Base-by-base conservation (phyloP, 2,797 vertebrate species). In the Rhinella marina region DNA sequence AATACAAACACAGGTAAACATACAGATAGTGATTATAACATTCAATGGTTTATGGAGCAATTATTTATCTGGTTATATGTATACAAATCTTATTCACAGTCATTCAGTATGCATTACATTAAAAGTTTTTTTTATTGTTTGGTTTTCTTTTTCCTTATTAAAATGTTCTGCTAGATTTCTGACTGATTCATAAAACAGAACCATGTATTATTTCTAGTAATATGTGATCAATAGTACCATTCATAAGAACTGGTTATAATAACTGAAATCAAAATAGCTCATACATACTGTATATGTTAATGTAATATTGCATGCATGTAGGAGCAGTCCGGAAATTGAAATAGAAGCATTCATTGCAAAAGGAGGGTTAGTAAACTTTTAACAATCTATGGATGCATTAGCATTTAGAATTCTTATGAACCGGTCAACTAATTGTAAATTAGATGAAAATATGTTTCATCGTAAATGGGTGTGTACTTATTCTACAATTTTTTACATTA, bases 101-200 rank as follows among this genome's bases (percentile, higher is more conserved):
- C 91, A 92, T 90, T 93, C 87, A 93, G 91, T 86, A 87, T 92
- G 90, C 91, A 93, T 90, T 91, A 92, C 80, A 94, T 54, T 93
- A 73, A 64, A 91, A 92, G 85, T 90, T 0, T 2, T 90, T 84
- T 90, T 70, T 16, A 16, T 7, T 16, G 14, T 32, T 70, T 29
- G 16, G 19, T 2, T 41, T 13, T 52, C 52, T 21, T 23, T 52
- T 75, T 50, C 52, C 0, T 87, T 88, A 86, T 90, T 86, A 89
- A 89, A 92, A 90, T 85, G 87, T 91, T 90, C 92, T 94, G 92
- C 11, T 86, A 77, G 86, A 92, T 87, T 92, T 86, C 84, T 85
- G 90, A 64, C 13, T 88, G 81, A 87, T 92, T 90, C 64, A 81
- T 83, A 90, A 16, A 91, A 91, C 90, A 91, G 79, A 90, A 91